Base-by-base conservation (phyloP, 2,113 vertebrate species). In the Sorex araneus region DNA sequence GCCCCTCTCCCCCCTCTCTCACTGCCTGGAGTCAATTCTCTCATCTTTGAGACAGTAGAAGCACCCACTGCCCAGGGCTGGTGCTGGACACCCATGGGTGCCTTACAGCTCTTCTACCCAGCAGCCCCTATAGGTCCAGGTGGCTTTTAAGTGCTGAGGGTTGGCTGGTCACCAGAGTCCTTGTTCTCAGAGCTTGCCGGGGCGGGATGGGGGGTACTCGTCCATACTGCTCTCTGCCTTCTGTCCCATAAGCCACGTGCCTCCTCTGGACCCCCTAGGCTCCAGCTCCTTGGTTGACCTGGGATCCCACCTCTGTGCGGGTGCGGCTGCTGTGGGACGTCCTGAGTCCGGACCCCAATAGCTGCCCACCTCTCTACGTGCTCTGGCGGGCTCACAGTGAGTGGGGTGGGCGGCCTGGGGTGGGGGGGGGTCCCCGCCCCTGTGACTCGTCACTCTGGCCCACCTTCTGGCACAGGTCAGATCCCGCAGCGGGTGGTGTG, bases 371-470 rank as follows among this genome's bases (percentile, higher is more conserved):
- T 1, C 98, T 99, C 85, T 99, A 99, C 43, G 43, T 99, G 60
- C 98, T 99, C 50, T 99, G 99, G 99, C 98, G 98, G 96, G 97
- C 98, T 84, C 99, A 99, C 97, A 98, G 99, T 99, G 97, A 99
- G 99, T 89, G 60, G 75, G 3, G 1, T 8, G 23, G 64, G 43
- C 47, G 16, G 16, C 47, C 6, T 28, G 28, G 40, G 87, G 28
- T 1, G 3, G 71, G 13, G 3, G 71, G 13, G 27, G 73, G 54
- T 4, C 30, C 40, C 64, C 9, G 0, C 0, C 34, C 32, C 57
- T 9, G 78, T 64, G 32, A 10, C 45, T 57, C 32, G 3, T 63
- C 45, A 84, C 28, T 74, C 12, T 71, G 28, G n/a, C 6, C 7
- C 1, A 54, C 10, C 18, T 36, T 78, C 32, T 43, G 7, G 6